Evolutionary conservation across 1,140 invertebrate species (phyloP), one percentile per base, ranked within the genome.

Genomic region (Neodiprion lecontei): DNA sequence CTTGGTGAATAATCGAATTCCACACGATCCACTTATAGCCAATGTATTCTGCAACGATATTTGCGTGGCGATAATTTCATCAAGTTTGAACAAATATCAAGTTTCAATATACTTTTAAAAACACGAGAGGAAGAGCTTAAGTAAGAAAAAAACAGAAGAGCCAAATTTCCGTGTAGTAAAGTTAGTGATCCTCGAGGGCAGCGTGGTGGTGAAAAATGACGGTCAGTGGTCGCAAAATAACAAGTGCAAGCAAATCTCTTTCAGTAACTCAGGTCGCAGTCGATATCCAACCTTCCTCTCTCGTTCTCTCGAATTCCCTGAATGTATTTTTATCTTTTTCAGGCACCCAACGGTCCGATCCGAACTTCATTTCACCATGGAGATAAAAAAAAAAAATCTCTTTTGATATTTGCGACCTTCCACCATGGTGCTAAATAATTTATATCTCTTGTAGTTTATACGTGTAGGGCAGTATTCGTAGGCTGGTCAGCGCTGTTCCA

Each of bases 231-330:
- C 7, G n/a, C 53, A 61, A 61, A 61, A 61, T 61, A 61, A 61
- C 53, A 61, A 61, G 53, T 61, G 53, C 53, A 61, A 61, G 53
- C 53, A 61, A 61, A 61, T 61, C 53, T 61, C 53, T 61, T 12
- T 61, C 53, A 9, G 53, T 61, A 61, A 61, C 11, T 61, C 53
- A 61, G 53, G n/a, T 61, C 11, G 53, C 53, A 61, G 53, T 61
- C 53, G 53, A 61, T 61, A 17, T 17, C 53, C 53, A 61, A 12
- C 11, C n/a, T 61, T 61, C 53, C 53, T 61, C 53, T 61, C 53
- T 61, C 5, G 53, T 17, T 40, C 28, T 40, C 28, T 40, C 28
- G 28, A 40, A 12, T 61, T 61, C 53, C 53, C 11, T 8, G 53
- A 61, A 61, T 14, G 53, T 61, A 61, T 17, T 61, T 61, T 61